Evolutionary conservation across 2,888 invertebrate genomes (phyloP).

Genomic region (Cantharis rustica): DNA sequence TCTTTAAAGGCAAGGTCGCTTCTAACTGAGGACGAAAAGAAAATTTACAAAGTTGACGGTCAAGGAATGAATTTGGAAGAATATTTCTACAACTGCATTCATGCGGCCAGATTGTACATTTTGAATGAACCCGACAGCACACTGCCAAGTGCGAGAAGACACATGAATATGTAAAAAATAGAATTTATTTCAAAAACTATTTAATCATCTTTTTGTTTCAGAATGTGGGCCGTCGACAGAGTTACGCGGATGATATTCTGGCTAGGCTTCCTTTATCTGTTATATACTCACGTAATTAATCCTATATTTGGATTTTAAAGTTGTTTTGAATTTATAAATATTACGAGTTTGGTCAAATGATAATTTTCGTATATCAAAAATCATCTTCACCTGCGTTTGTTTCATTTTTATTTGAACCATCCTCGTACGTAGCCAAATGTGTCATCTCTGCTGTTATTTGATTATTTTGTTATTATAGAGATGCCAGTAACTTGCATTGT

Average conservation of each 20-base stretch:
- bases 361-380: too few relatives aligned
- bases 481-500: neutral
- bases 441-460: neutral
- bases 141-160: constrained; percentile 77
- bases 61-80: constrained; percentile 74
- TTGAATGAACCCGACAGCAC: constrained; percentile 83
- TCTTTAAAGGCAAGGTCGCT: constrained; percentile 62
- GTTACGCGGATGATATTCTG: constrained; percentile 21
- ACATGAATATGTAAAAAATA: constrained; percentile 77
- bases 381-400: too few relatives aligned
- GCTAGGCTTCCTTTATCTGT: neutral
- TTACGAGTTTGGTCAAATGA: too few relatives aligned
- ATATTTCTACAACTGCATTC: constrained; percentile 83
- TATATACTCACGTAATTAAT: neutral
- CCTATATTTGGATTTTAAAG: neutral
- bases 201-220: neutral
- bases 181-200: constrained; percentile 42
- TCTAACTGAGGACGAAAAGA: constrained; percentile 69
- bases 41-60: constrained; percentile 72
- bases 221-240: neutral
- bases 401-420: neutral
- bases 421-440: neutral
- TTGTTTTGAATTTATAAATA: too few relatives aligned
- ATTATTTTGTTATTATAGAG: neutral
- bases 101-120: constrained; percentile 78